A percentile compares a stretch with the other conserved stretches of the same genome.
Conservation (phyloP, 1,140 invertebrate species). For the Rhopalosiphum maidis region DNA sequence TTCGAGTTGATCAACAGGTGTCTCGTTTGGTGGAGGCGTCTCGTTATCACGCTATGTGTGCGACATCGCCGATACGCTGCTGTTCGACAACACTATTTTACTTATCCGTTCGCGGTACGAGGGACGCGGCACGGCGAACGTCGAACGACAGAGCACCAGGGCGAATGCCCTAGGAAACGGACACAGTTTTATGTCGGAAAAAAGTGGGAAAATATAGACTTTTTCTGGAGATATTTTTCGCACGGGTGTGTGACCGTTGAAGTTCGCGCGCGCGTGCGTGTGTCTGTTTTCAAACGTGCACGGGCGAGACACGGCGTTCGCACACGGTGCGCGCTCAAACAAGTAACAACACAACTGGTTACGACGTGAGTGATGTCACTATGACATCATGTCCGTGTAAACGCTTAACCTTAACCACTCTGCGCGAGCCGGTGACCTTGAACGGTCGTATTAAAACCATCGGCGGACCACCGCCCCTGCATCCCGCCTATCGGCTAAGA, state of each 20-base stretch:
- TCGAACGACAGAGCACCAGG: not conserved
- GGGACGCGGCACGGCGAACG: not conserved
- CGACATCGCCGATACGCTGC: not conserved
- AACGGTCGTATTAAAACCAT: conserved; percentile 29
- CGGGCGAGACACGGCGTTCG: not conserved
- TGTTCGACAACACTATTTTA: not conserved
- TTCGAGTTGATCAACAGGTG: conserved; percentile 40
- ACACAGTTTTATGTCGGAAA: not conserved
- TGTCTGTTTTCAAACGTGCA: not conserved
- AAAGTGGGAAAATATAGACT: not conserved
- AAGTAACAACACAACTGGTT: conserved; percentile 51
- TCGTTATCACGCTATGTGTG: conserved; percentile 17
- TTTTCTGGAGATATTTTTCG: not conserved
- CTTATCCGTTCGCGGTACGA: not conserved
- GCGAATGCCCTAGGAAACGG: not conserved
- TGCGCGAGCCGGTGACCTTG: conserved; percentile 51
- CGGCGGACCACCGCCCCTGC: conserved; percentile 7
- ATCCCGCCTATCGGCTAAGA: not conserved
- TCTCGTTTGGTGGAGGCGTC: not conserved
- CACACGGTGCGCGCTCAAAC: conserved; percentile 34
- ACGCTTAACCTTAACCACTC: conserved; percentile 50
- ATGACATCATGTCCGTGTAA: conserved; percentile 56
- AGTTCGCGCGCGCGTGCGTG: not conserved
- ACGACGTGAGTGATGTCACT: conserved; percentile 52
- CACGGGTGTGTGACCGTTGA: not conserved